Conservation (phyloP, 2,797 vertebrate species). For the Phataginus tricuspis region DNA sequence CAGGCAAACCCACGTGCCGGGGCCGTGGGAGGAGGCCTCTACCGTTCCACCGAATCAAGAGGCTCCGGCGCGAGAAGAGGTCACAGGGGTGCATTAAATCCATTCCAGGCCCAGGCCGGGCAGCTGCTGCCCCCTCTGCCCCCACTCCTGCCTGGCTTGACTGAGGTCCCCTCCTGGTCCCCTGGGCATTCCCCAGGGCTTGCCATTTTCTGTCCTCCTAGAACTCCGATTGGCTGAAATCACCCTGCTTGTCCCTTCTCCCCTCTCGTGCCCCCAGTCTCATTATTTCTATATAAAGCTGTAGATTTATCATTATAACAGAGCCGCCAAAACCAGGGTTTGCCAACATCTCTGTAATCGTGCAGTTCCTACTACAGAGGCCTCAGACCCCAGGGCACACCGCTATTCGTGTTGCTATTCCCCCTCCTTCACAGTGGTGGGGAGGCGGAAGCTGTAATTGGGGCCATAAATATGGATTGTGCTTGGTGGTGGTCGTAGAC, state of each 20-base stretch:
- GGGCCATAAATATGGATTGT: constrained; percentile 81
- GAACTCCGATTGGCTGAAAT: not conserved
- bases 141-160: not conserved
- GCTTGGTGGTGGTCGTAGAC: not conserved
- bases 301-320: constrained; percentile 79
- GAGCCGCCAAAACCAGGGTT: constrained; percentile 71
- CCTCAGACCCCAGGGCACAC: constrained; percentile 78
- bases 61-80: not conserved
- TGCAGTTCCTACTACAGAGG: constrained; percentile 85
- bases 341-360: constrained; percentile 84
- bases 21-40: not conserved
- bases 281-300: constrained; percentile 79
- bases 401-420: constrained; percentile 65
- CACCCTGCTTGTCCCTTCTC: not conserved
- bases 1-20: not conserved
- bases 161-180: not conserved
- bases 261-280: constrained; percentile 28
- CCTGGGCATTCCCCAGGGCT: not conserved
- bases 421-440: constrained; percentile 77
- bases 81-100: not conserved
- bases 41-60: not conserved
- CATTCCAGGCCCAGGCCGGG: not conserved
- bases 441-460: constrained; percentile 77
- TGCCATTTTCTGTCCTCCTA: not conserved
- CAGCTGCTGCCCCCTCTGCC: not conserved